phyloP scores from a whole-genome alignment of 2,888 invertebrate genomes.

The Cryptocheilus praepositus region DNA sequence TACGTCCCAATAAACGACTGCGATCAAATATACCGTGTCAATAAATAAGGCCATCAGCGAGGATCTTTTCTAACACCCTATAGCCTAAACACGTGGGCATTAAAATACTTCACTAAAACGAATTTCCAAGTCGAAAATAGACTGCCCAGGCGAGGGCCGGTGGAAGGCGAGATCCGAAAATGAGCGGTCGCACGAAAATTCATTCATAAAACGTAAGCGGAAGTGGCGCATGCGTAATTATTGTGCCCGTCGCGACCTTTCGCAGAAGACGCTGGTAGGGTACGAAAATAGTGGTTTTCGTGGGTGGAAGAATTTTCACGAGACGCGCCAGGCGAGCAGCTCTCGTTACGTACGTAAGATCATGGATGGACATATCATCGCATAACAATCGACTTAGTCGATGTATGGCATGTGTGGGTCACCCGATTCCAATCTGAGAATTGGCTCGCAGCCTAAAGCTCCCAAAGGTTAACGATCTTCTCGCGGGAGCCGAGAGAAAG shows the following conservation, averaged over 20 bases:
- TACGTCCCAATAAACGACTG: too few species aligned
- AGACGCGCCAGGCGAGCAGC: conserved; percentile 8
- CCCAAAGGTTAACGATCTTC: conserved; percentile 72
- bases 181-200: too few species aligned
- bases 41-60: too few species aligned
- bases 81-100: too few species aligned
- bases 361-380: conserved; percentile 40
- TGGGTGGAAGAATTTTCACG: conserved; percentile 35
- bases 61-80: too few species aligned
- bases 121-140: too few species aligned
- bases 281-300: conserved; percentile 11
- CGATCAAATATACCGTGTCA: too few species aligned
- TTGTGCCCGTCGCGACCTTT: too few species aligned
- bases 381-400: conserved; percentile 56
- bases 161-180: too few species aligned
- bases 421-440: conserved; percentile 70
- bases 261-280: not conserved
- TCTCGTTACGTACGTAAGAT: not conserved
- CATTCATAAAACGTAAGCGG: too few species aligned
- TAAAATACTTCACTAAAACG: too few species aligned
- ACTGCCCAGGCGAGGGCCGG: not conserved
- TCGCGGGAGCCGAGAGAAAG: conserved; percentile 35
- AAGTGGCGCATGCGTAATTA: too few species aligned
- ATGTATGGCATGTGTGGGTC: conserved; percentile 61
- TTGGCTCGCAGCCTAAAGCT: conserved; percentile 70